Evolutionary conservation across 2,888 invertebrate species (phyloP), one percentile per base, ranked within the genome.

Genomic region (Rhodophaea formosa): DNA sequence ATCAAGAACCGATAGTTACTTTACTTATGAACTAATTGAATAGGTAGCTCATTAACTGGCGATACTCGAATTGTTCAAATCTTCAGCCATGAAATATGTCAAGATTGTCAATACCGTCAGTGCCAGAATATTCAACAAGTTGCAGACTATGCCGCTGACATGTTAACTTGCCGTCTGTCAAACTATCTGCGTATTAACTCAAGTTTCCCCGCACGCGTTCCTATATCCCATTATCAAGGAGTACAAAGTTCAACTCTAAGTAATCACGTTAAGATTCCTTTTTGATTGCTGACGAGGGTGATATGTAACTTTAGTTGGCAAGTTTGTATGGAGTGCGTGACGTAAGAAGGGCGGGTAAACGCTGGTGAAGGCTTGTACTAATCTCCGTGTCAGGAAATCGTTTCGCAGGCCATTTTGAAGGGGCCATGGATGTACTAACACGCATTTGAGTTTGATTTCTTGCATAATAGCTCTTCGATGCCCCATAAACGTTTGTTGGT

Each of bases 361-460:
- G 80, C 77, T 78, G 84, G 91, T 88, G 91, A 89, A 87, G 87
- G 86, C 88, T 90, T 88, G 91, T 91, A 88, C 91, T 91, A 91
- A 91, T 90, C 91, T 88, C 91, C 91, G 86, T 89, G 91, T 91
- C 91, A 91, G 89, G 88, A 88, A 90, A 90, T 90, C 88, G 91
- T 90, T 91, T 88, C 84, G 89, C 89, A 90, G 90, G 79, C 88
- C 91, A 91, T 90, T 90, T 87, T 85, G 84, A 89, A 82, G 78
- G 88, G 88, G 85, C 81, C 54, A 66, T 66, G 77, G 73, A 79
- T 80, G 80, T 79, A 77, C 80, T 81, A 86, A 84, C 91, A 90
- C 86, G 89, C 88, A 86, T 86, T 87, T 71, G 74, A 84, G 82
- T 83, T 79, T 75, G 82, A 82, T 85, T 82, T 84, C 83, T 87